phyloP scores from a whole-genome alignment of 1,140 invertebrate species.

The Heliconius congener region DNA sequence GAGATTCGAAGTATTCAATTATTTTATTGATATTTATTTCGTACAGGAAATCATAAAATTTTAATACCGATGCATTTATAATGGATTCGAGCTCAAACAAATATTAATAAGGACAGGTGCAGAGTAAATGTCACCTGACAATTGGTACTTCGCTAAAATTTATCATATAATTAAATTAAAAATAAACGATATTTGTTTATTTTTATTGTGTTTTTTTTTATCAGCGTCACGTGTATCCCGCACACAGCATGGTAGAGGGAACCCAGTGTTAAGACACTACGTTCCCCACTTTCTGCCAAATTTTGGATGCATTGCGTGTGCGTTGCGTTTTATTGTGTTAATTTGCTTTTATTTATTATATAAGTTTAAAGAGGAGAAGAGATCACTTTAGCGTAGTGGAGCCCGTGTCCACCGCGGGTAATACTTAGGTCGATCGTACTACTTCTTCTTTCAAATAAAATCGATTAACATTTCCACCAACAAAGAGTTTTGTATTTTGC shows the following conservation, averaged over 20 bases:
- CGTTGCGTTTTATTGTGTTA: not conserved
- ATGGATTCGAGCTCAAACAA: not conserved
- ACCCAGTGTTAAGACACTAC: too few species aligned
- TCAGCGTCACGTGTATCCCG: too few species aligned
- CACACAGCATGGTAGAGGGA: too few species aligned
- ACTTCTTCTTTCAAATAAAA: too few species aligned
- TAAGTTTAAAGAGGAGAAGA: not conserved
- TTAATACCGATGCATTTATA: not conserved
- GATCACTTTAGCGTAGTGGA: too few species aligned
- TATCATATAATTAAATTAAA: not conserved
- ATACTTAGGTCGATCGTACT: too few species aligned
- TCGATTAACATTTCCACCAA: too few species aligned
- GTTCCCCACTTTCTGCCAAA: too few species aligned
- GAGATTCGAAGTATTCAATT: not conserved
- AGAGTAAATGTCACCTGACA: not conserved
- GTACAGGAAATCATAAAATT: not conserved
- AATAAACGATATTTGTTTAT: not conserved
- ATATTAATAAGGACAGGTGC: not conserved
- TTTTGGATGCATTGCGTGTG: too few species aligned
- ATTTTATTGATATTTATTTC: not conserved
- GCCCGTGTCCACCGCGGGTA: too few species aligned
- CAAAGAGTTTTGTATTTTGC: too few species aligned
- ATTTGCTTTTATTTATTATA: not conserved
- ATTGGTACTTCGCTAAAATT: not conserved
- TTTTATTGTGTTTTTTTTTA: not conserved